phyloP scores from a whole-genome alignment of 2,888 invertebrate genomes.

The Cosmia pyralina region DNA sequence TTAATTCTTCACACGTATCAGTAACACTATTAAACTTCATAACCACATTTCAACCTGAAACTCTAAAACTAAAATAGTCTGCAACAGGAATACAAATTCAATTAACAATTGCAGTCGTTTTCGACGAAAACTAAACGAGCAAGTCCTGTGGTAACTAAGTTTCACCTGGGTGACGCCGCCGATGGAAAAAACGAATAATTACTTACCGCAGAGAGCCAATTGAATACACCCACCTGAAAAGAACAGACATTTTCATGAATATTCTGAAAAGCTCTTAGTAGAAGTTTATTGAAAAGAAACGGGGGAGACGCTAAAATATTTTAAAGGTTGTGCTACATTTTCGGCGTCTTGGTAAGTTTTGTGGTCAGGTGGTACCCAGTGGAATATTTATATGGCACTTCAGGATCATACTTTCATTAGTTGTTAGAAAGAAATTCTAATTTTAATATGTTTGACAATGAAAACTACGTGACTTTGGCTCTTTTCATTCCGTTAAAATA shows the following conservation, averaged over 20 bases:
- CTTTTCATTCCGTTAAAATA: neutral
- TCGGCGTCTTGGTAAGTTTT: neutral
- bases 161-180: conserved; percentile 68
- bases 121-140: conserved; percentile 71
- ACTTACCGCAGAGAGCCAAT: conserved; percentile 76
- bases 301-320: conserved; percentile 66
- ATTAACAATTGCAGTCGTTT: conserved; percentile 68
- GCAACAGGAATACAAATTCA: conserved; percentile 56
- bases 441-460: neutral
- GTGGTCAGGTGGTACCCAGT: neutral
- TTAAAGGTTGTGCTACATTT: conserved; percentile 58
- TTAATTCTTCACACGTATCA: conserved; percentile 18
- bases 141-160: conserved; percentile 76
- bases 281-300: conserved; percentile 86
- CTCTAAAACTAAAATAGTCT: conserved; percentile 28
- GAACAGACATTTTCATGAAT: conserved; percentile 87
- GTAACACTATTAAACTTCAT: neutral
- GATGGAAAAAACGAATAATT: conserved; percentile 71
- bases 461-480: too few species aligned
- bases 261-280: conserved; percentile 86
- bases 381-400: neutral
- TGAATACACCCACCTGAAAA: conserved; percentile 87
- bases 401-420: too few species aligned
- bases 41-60: conserved; percentile 6
- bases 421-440: too few species aligned